These are phyloP conservation scores for Enteromius paludinosus DNA, from an alignment of 2,797 vertebrate species.

Conservation along the genomic window DNA sequence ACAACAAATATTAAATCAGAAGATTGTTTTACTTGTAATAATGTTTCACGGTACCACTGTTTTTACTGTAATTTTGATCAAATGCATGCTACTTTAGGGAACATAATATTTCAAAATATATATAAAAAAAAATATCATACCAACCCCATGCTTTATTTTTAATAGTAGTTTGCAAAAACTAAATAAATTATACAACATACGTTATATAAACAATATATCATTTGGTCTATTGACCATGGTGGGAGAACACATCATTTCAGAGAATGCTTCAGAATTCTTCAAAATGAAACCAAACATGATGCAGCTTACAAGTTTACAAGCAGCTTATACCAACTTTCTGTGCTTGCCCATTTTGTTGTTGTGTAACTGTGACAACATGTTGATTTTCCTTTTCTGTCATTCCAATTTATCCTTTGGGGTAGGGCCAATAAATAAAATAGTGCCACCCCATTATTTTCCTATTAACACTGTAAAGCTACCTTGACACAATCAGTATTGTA, in stretches of 20 bases:
- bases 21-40: background rate
- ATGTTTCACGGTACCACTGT: background rate
- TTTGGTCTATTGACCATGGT: background rate
- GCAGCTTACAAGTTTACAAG: conserved; percentile 18
- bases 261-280: conserved; percentile 13
- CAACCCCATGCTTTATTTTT: background rate
- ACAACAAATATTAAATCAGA: background rate
- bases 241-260: background rate
- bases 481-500: background rate
- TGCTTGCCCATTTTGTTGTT: conserved; percentile 22
- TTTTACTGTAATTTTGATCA: background rate
- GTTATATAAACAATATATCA: background rate
- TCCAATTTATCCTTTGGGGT: background rate
- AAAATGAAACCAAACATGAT: conserved; percentile 5
- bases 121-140: background rate
- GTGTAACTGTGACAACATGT: conserved; percentile 6
- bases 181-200: background rate
- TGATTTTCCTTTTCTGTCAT: background rate
- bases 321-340: conserved; percentile 10
- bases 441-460: background rate
- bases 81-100: background rate
- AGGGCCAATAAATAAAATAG: background rate
- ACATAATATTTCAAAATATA: background rate
- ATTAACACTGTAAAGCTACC: background rate
- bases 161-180: background rate